These are phyloP conservation scores for Cyclophora albipunctata DNA, from an alignment of 2,888 invertebrate species.

Conservation along the genomic window DNA sequence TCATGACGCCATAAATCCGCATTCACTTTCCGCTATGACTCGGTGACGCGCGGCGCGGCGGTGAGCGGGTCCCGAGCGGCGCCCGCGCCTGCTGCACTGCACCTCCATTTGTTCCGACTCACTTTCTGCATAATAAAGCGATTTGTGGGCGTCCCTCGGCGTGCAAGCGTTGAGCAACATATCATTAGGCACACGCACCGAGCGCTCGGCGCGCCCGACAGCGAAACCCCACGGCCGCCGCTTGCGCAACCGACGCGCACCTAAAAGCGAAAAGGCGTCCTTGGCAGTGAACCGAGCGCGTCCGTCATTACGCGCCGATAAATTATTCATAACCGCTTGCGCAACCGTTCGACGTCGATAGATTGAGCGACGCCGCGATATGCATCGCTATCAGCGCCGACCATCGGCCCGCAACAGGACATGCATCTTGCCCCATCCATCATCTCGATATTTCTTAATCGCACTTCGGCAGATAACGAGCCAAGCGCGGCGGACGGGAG, in stretches of 20 bases:
- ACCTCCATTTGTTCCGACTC: conserved; percentile 41
- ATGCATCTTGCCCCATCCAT: conserved; percentile 30
- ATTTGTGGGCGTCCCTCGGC: conserved; percentile 39
- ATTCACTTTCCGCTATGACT: conserved; percentile 37
- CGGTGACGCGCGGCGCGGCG: conserved; percentile 17
- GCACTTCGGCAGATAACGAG: conserved; percentile 25
- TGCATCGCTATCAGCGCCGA: conserved; percentile 41
- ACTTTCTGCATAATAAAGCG: conserved; percentile 53
- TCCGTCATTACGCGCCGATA: conserved; percentile 43
- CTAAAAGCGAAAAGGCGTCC: conserved; percentile 59
- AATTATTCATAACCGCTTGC: conserved; percentile 52
- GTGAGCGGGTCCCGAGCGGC: conserved; percentile 20
- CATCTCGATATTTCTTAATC: conserved; percentile 33
- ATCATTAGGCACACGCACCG: conserved; percentile 36
- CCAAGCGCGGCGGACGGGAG: conserved; percentile 24
- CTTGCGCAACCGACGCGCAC: conserved; percentile 48
- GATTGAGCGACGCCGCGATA: conserved; percentile 23
- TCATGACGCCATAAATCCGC: conserved; percentile 35
- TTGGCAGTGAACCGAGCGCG: conserved; percentile 55
- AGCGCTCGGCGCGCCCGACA: conserved; percentile 32
- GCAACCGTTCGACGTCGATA: conserved; percentile 35
- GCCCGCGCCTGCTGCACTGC: conserved; percentile 11
- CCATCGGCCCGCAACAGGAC: conserved; percentile 31
- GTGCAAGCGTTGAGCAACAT: conserved; percentile 30
- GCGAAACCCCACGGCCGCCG: conserved; percentile 29